Evolutionary conservation across 1,140 invertebrate species (phyloP), one percentile per base, ranked within the genome.

Genomic region (Mycetomoellerius zeteki): DNA sequence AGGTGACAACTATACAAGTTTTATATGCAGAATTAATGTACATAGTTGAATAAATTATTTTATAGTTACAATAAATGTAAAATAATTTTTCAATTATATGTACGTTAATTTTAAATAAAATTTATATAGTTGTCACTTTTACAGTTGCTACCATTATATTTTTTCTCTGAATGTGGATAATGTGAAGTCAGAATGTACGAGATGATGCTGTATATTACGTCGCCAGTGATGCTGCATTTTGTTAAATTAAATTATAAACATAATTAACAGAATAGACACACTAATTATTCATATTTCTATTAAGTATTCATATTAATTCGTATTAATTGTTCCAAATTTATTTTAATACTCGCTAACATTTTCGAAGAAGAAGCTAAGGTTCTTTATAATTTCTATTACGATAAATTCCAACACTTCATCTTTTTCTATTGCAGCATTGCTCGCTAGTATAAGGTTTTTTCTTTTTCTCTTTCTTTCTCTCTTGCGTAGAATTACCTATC

Each of bases 401-500:
- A 71, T 27, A 58, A 60, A 47, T 58, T 72, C 1, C 19, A 54
- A 54, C 19, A 19, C 27, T 54, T 69, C 5, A 33, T 27, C 3
- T 2, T 72, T 73, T 47, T 30, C 24, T 56, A n/a, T 82, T 82
- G 69, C 80, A 84, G 37, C 80, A 84, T 84, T 73, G 27, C 67
- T 82, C 24, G 67, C 43, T 24, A 21, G 2, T 24, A 60, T 24
- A 75, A 84, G 56, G 6, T 50, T 24, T 69, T 24, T 21, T 21
- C 30, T 43, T n/a, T 24, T 10, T 69, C 65, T 19, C n/a, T 24
- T 14, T 43, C 10, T 50, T 16, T 50, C 19, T 69, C 14, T 47
- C n/a, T 75, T 60, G 14, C 47, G 21, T 72, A 75, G n/a, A 84
- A 84, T 91, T 91, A 91, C 90, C 90, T 91, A 16, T 85, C 47